Conservation (phyloP, 92 coral and sea anemone species). For the Chrysogorgia sp. region DNA sequence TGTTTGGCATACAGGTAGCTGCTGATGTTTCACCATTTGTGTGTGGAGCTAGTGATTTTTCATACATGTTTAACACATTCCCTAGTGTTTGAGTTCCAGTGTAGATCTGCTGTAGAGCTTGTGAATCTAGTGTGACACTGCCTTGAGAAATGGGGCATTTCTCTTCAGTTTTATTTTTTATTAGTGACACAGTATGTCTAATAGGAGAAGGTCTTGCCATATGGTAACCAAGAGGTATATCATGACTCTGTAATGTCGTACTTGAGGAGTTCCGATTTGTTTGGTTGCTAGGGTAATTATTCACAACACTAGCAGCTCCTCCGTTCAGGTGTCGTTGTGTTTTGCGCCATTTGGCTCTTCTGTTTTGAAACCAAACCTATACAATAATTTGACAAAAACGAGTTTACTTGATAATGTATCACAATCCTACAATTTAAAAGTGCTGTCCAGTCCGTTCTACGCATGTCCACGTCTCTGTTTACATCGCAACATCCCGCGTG, state of each 20-base stretch:
- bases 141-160: background rate
- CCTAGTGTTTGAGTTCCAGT: background rate
- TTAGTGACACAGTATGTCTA: background rate
- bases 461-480: too few relatives aligned
- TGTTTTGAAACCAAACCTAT: constrained; percentile 44
- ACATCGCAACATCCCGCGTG: too few relatives aligned
- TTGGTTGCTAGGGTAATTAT: constrained; percentile 4
- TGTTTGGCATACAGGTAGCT: constrained; percentile 17
- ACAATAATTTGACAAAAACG: background rate
- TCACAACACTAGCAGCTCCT: background rate
- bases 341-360: constrained; percentile 42
- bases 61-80: constrained; percentile 9
- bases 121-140: background rate
- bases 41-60: constrained; percentile 12
- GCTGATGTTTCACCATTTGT: background rate
- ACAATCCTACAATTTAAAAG: too few relatives aligned
- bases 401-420: too few relatives aligned
- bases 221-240: background rate
- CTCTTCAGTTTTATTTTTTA: background rate
- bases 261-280: background rate
- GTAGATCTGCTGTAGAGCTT: background rate
- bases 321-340: constrained; percentile 19
- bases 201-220: constrained; percentile 3
- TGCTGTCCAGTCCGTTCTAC: too few relatives aligned
- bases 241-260: background rate